phyloP scores from a whole-genome alignment of 2,797 vertebrate genomes.

The Agapornis canus region DNA sequence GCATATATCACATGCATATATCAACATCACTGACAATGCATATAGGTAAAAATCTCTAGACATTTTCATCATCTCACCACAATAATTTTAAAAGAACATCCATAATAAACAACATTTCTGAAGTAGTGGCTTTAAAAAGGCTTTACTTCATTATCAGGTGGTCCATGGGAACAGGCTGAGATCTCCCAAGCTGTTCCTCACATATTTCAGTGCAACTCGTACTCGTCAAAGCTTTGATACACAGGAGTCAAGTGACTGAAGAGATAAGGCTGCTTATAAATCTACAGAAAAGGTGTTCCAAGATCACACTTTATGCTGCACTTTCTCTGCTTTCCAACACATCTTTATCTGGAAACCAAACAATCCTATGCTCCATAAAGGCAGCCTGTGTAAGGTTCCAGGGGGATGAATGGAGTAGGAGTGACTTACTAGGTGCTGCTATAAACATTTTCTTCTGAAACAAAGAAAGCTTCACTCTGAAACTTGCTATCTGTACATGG shows the following conservation, averaged over 20 bases:
- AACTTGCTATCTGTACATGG: not conserved
- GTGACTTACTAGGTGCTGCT: not conserved
- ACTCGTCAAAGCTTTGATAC: not conserved
- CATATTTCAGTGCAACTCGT: fast-evolving
- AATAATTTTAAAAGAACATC: not conserved
- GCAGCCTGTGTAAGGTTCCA: not conserved
- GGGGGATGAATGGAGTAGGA: not conserved
- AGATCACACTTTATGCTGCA: not conserved
- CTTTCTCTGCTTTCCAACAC: not conserved
- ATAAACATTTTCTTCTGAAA: not conserved
- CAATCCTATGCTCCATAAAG: not conserved
- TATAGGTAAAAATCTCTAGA: not conserved
- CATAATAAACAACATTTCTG: not conserved
- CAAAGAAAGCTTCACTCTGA: not conserved
- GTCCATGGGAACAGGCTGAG: not conserved
- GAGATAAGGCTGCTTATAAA: not conserved
- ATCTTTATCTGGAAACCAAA: not conserved
- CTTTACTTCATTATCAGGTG: not conserved
- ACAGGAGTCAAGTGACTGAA: not conserved
- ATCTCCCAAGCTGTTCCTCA: not conserved
- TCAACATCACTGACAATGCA: not conserved
- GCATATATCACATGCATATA: no score
- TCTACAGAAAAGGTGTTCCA: not conserved
- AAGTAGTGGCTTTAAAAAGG: not conserved
- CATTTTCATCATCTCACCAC: not conserved